Conservation (phyloP, 2,888 invertebrate genomes). For the Oscheius sp. region DNA sequence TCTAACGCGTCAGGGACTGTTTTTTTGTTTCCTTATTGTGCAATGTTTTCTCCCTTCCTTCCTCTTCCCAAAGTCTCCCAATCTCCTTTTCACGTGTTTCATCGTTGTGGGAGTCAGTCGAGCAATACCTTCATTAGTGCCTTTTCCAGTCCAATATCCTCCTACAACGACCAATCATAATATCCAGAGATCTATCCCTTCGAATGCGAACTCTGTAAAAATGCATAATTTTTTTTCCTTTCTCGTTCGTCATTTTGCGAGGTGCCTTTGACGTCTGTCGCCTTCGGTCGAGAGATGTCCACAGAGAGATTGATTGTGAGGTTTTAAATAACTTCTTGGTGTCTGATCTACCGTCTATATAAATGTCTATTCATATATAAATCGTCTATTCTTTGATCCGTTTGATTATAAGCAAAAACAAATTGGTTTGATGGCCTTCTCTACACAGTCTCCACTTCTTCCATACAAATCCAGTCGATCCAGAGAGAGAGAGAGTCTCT, state of each 20-base stretch:
- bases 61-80: slow-evolving; percentile 32
- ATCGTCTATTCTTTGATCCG: no score
- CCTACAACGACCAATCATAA: slow-evolving; percentile 25
- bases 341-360: no score
- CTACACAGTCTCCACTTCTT: neutral
- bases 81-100: slow-evolving; percentile 19
- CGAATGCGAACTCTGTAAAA: neutral
- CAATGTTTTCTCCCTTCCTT: neutral
- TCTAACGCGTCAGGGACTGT: slow-evolving; percentile 24
- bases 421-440: neutral
- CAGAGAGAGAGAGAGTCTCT: neutral
- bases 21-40: slow-evolving; percentile 3
- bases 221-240: slow-evolving; percentile 17
- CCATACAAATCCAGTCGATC: slow-evolving; percentile 12
- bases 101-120: slow-evolving; percentile 15
- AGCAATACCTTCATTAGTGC: slow-evolving; percentile 14
- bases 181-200: slow-evolving; percentile 26
- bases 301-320: slow-evolving; percentile 27
- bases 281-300: neutral
- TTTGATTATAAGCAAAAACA: neutral
- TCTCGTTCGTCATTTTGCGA: slow-evolving; percentile 28
- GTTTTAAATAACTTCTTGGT: slow-evolving; percentile 22
- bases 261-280: slow-evolving; percentile 12
- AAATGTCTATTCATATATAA: no score
- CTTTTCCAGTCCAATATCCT: slow-evolving; percentile 12